Evolutionary conservation across 2,113 vertebrate species (phyloP).

Genomic region (Symphodus melops): DNA sequence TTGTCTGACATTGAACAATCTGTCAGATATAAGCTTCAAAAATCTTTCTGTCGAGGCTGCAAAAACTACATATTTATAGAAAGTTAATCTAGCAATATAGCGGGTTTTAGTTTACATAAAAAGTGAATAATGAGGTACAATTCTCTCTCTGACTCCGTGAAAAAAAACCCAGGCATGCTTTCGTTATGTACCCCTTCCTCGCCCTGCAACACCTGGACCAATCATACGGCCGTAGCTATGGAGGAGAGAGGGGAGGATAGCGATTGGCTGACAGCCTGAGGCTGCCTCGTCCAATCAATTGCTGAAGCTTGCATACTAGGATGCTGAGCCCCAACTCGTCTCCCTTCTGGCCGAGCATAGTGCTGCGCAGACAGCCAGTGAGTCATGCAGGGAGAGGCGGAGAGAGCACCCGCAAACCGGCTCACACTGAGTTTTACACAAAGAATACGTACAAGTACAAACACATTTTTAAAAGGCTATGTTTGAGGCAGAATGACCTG

Average conservation of each 20-base stretch:
- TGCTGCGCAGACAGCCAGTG: slow-evolving; percentile 65
- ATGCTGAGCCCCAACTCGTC: slow-evolving; percentile 56
- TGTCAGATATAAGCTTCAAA: background rate
- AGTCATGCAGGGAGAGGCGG: slow-evolving; percentile 75
- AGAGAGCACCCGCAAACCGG: slow-evolving; percentile 49
- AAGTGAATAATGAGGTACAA: background rate
- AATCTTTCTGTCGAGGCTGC: no score
- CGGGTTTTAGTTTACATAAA: slow-evolving; percentile 4
- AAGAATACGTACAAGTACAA: background rate
- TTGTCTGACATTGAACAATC: background rate
- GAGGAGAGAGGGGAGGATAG: slow-evolving; percentile 54
- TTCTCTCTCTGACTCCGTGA: slow-evolving; percentile 21
- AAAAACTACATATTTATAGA: background rate
- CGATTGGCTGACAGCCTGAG: slow-evolving; percentile 73
- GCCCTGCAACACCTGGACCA: slow-evolving; percentile 83
- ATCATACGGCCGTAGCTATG: slow-evolving; percentile 71
- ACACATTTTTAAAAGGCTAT: slow-evolving; percentile 4
- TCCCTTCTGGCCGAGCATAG: slow-evolving; percentile 59
- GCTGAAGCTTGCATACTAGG: slow-evolving; percentile 62
- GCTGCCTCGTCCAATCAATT: slow-evolving; percentile 69
- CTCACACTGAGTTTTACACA: slow-evolving; percentile 33
- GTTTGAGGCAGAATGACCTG: slow-evolving; percentile 16
- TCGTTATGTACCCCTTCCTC: slow-evolving; percentile 61
- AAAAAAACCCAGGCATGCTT: slow-evolving; percentile 21
- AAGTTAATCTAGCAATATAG: background rate